Percentiles rank a stretch among this genome's conserved stretches.
phyloP scores from a whole-genome alignment of 2,797 vertebrate genomes.

The Epinephelus awoara region DNA sequence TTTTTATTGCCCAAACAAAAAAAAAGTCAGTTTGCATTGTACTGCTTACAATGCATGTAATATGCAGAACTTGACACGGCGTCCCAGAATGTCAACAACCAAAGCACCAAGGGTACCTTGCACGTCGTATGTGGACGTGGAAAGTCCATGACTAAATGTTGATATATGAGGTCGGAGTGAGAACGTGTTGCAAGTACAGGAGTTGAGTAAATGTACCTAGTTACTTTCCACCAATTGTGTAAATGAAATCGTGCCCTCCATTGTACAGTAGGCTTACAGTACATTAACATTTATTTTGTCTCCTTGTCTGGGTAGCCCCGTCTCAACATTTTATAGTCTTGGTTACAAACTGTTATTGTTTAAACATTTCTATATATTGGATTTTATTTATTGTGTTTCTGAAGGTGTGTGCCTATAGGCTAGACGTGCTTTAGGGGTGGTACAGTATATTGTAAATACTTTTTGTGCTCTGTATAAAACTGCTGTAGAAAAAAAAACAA shows the following conservation, averaged over 20 bases:
- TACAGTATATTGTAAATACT: neutral
- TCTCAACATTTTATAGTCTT: neutral
- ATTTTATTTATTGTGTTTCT: neutral
- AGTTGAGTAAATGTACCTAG: no score
- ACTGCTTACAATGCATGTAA: no score
- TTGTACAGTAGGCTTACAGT: neutral
- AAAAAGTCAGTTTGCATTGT: no score
- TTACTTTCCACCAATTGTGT: neutral
- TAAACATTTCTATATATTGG: neutral
- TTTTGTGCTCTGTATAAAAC: constrained; percentile 3
- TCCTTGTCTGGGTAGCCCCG: neutral
- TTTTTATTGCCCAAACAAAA: no score
- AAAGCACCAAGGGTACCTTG: no score
- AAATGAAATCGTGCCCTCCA: neutral
- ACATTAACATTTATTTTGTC: neutral
- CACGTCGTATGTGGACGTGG: no score
- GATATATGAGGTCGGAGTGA: no score
- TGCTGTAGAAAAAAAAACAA: neutral
- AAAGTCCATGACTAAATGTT: no score
- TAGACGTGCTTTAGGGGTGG: neutral
- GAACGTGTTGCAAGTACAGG: no score
- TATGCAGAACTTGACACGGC: no score
- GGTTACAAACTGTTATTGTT: neutral
- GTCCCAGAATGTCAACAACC: no score
- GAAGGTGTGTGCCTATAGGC: neutral